Evolutionary conservation across 1,140 invertebrate genomes (phyloP).

Genomic region (Oppia nitens): DNA sequence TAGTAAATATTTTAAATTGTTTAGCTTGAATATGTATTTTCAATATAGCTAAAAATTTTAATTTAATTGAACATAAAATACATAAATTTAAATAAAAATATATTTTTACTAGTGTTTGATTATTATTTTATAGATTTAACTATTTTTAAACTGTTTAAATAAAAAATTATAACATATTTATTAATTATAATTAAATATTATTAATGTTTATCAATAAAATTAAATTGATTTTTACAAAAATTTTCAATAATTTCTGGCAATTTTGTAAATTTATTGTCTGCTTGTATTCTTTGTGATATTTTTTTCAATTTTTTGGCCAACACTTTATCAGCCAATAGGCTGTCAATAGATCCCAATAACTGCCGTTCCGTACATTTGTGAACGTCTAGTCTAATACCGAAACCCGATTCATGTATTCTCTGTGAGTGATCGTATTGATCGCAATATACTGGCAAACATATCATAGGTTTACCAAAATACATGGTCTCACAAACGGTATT

Average conservation of each 20-base stretch:
- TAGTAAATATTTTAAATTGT: no score
- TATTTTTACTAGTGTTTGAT: no score
- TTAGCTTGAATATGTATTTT: no score
- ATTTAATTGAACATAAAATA: no score
- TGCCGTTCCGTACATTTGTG: conserved; percentile 3
- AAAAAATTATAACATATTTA: no score
- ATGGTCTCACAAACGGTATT: conserved; percentile 8
- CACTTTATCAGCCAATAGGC: not conserved
- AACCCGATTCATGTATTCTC: conserved; percentile 1
- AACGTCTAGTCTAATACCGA: conserved; percentile 1
- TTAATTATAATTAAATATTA: not conserved
- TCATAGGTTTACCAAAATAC: conserved; percentile 10
- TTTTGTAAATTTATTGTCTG: not conserved
- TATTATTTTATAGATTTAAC: no score
- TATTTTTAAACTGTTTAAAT: no score
- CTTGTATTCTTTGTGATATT: not conserved
- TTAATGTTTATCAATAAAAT: no score
- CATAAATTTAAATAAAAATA: no score
- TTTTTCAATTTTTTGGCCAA: not conserved
- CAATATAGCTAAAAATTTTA: no score
- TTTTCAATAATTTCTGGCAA: not conserved
- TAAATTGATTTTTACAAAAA: no score
- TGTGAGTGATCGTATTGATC: conserved; percentile 14
- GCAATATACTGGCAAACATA: conserved; percentile 15
- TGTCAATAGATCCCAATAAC: conserved; percentile 7